Evolutionary conservation across 2,797 vertebrate species (phyloP), one percentile per base, ranked within the genome.

Genomic region (Peromyscus melanophrys): DNA sequence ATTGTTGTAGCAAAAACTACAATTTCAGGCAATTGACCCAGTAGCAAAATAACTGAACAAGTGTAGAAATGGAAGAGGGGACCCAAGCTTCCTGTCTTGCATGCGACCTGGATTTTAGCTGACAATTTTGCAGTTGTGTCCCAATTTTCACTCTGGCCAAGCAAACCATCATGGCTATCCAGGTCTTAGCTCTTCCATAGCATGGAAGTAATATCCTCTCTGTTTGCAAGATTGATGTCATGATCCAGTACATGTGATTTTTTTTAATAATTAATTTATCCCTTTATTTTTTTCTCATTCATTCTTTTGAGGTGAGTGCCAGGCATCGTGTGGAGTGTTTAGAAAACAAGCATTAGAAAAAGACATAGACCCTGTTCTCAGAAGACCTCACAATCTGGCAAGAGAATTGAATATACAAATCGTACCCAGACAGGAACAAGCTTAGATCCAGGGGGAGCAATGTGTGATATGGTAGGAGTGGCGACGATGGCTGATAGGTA

Each of bases 231-330:
- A 78, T 31, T 71, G 55, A 49, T 19, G 4, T 59, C 52, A 89
- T 31, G 34, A 89, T 90, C 46, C 87, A 37, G 57, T 10, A 87
- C 40, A n/a, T 67, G 29, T 17, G 10, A 71, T 80, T 49, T 11
- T 69, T 49, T 11, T 69, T 23, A 73, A 16, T 59, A 43, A 46
- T 71, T 17, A 23, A 80, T 40, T 77, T 89, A 6, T 82, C n/a
- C 49, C 92, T 91, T 93, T 37, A 77, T 87, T 86, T 7, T 73
- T 91, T n/a, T n/a, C 49, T 59, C 31, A 73, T 82, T 95, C 29
- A 85, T 90, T 17, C 67, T n/a, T 46, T 11, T 6, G 69, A 2
- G 34, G 31, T 65, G 25, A 77, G 12, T 27, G 1, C 27, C 23
- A 89, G 16, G 3, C 25, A 78, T 80, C 25, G 31, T 19, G 9